phyloP scores from a whole-genome alignment of 1,140 invertebrate genomes.

The Sycobia sp. region DNA sequence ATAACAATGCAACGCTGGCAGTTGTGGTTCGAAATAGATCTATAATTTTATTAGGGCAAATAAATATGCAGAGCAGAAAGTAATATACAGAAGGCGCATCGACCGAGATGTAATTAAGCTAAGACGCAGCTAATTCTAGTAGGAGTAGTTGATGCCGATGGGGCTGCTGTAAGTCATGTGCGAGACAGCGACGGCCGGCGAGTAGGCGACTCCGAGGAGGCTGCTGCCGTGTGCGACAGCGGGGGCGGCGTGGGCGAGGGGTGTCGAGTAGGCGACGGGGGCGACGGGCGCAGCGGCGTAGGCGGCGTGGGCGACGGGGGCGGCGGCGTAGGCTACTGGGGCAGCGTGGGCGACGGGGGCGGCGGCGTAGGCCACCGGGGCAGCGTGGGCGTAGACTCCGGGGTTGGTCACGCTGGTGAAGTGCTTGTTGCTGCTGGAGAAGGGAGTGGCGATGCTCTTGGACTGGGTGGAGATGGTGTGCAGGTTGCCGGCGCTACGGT shows the following conservation, averaged over 20 bases:
- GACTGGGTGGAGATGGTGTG: constrained; percentile 68
- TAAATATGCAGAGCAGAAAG: not conserved
- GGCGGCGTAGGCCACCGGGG: constrained; percentile 53
- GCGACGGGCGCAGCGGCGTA: constrained; percentile 31
- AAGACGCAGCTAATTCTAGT: constrained; percentile 17
- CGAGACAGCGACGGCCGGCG: constrained; percentile 70
- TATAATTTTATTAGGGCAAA: not conserved
- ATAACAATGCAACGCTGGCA: too few species aligned
- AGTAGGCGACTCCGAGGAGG: constrained; percentile 61
- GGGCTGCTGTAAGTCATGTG: constrained; percentile 70
- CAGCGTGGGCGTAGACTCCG: constrained; percentile 43
- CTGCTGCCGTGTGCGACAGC: constrained; percentile 56
- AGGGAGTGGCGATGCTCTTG: constrained; percentile 71
- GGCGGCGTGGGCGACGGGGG: constrained; percentile 24
- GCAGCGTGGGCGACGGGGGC: constrained; percentile 55
- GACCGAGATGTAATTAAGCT: not conserved
- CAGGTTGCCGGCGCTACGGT: constrained; percentile 67
- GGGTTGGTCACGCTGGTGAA: constrained; percentile 68
- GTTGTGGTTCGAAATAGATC: too few species aligned
- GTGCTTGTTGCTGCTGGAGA: constrained; percentile 69
- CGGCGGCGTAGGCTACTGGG: constrained; percentile 48
- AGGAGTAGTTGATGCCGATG: constrained; percentile 58
- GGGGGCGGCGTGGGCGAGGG: not conserved
- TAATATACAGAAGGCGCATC: not conserved
- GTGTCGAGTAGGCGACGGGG: constrained; percentile 13